A percentile compares a stretch with the other conserved stretches of the same genome.
These are phyloP conservation scores for Stichopus horrens DNA, from an alignment of 53 echinoderm and acorn worm genomes.

Conservation along the genomic window DNA sequence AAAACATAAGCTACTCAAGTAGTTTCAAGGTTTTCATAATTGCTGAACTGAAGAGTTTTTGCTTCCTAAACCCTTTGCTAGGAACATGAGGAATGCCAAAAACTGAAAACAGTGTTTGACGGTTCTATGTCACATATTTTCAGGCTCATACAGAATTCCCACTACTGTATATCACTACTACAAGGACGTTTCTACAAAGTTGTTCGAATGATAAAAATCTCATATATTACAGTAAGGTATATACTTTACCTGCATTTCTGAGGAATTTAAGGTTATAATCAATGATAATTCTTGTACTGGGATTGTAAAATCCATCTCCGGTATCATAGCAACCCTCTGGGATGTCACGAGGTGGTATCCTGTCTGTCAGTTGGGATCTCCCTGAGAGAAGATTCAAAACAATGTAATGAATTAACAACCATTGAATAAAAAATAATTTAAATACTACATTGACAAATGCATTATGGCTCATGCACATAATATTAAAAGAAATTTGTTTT, in stretches of 20 bases:
- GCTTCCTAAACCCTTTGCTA: too few species aligned
- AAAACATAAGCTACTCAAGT: too few species aligned
- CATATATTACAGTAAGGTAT: too few species aligned
- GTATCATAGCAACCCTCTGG: constrained; percentile 99
- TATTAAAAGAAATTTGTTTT: not conserved
- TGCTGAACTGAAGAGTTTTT: too few species aligned
- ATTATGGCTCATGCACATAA: not conserved
- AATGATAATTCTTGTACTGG: constrained; percentile 84
- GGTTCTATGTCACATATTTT: too few species aligned
- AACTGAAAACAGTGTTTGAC: too few species aligned
- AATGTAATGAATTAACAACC: not conserved
- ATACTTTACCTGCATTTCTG: constrained; percentile 88
- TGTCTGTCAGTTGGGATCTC: constrained; percentile 91
- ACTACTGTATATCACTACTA: too few species aligned
- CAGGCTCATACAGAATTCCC: too few species aligned
- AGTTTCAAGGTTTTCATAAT: too few species aligned
- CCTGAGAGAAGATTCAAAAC: constrained; percentile 54
- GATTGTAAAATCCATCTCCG: constrained; percentile 97
- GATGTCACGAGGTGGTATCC: constrained; percentile 90
- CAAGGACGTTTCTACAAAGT: too few species aligned
- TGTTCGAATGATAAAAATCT: too few species aligned
- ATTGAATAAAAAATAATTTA: not conserved
- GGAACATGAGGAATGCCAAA: too few species aligned
- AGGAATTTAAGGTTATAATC: constrained; percentile 99
- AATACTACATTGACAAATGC: not conserved